Conservation (phyloP, 1,140 invertebrate species). For the Trichonephila clavipes region DNA sequence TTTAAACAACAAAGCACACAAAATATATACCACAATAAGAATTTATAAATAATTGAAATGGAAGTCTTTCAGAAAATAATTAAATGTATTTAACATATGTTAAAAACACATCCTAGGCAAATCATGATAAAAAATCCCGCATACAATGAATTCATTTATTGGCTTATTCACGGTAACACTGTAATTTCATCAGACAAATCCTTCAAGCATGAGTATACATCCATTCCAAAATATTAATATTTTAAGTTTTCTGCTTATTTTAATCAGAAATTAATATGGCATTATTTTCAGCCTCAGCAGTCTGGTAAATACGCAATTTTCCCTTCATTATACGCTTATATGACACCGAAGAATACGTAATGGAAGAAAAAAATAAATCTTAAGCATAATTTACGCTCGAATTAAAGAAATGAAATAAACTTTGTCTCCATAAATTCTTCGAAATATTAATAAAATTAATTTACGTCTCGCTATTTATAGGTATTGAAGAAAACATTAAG, state of each 20-base stretch:
- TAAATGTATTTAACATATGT: no score
- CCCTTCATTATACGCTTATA: background rate
- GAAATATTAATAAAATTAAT: slow-evolving; percentile 45
- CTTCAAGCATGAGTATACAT: background rate
- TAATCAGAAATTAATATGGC: background rate
- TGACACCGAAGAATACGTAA: background rate
- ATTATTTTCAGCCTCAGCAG: background rate
- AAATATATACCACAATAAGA: no score
- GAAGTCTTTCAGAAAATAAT: no score
- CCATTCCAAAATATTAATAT: background rate
- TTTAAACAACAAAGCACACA: no score
- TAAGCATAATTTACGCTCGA: background rate
- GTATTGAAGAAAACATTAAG: background rate
- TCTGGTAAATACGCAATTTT: background rate
- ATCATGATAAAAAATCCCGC: background rate
- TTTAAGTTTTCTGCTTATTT: slow-evolving; percentile 18
- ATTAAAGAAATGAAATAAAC: background rate
- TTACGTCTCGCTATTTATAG: slow-evolving; percentile 22
- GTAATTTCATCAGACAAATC: background rate
- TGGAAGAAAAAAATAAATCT: background rate
- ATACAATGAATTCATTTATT: background rate
- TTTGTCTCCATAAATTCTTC: background rate
- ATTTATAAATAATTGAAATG: no score
- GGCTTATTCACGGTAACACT: background rate
- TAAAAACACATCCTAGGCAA: background rate